Conservation (phyloP, 2,797 vertebrate species). For the Syngnathus acus region DNA sequence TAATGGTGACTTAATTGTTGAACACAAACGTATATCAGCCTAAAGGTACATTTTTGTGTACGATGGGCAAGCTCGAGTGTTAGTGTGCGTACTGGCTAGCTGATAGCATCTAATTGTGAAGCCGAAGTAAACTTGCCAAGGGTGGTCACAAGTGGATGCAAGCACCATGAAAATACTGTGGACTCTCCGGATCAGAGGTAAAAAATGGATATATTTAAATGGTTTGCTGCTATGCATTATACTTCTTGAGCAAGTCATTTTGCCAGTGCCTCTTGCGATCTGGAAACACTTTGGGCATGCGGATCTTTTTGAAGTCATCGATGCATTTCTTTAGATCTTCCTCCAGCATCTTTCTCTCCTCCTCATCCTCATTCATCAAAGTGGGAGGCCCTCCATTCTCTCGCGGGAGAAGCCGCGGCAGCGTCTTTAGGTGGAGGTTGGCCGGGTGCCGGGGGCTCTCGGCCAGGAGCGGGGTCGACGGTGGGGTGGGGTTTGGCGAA, state of each 20-base stretch:
- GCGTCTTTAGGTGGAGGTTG: slow-evolving; percentile 54
- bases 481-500: slow-evolving; percentile 30
- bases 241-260: slow-evolving; percentile 83
- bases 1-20: not conserved
- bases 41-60: slow-evolving; percentile 10
- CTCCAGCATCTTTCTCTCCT: slow-evolving; percentile 74
- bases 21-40: slow-evolving; percentile 1
- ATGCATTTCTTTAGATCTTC: slow-evolving; percentile 85
- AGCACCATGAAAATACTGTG: not conserved
- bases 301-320: slow-evolving; percentile 81
- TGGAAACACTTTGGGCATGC: slow-evolving; percentile 76
- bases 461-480: slow-evolving; percentile 10
- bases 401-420: slow-evolving; percentile 34
- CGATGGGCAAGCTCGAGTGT: slow-evolving; percentile 9
- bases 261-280: slow-evolving; percentile 88
- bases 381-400: slow-evolving; percentile 61
- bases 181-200: not conserved
- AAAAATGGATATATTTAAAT: not conserved
- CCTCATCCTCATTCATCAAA: slow-evolving; percentile 50
- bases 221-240: slow-evolving; percentile 65
- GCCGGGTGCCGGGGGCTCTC: slow-evolving; percentile 55
- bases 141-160: not conserved
- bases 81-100: slow-evolving; percentile 10
- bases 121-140: slow-evolving; percentile 17
- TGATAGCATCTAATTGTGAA: slow-evolving; percentile 29